These are phyloP conservation scores for Apis mellifera DNA, from an alignment of 1,140 invertebrate species.

Conservation along the genomic window Amel_HAv3.1 CM009935.2:4571501-4572000, in stretches of 20 bases:
- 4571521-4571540: too few relatives aligned
- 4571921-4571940: too few relatives aligned
- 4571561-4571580: slow-evolving; percentile 1
- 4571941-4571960: too few relatives aligned
- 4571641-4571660: not conserved
- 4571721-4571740: not conserved
- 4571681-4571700: not conserved
- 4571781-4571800: not conserved
- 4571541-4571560: not conserved
- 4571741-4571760: not conserved
- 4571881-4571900: too few relatives aligned
- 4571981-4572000: too few relatives aligned
- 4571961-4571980: too few relatives aligned
- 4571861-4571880: too few relatives aligned
- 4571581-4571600: not conserved
- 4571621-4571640: not conserved
- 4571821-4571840: not conserved
- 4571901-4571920: too few relatives aligned
- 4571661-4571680: not conserved
- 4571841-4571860: too few relatives aligned
- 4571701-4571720: not conserved
- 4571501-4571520: too few relatives aligned
- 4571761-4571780: not conserved
- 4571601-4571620: not conserved
- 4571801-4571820: not conserved